Percentiles rank a stretch among this genome's conserved stretches.
Conservation (phyloP, 1,140 invertebrate genomes). For the Stegodyphus mimosarum region DNA sequence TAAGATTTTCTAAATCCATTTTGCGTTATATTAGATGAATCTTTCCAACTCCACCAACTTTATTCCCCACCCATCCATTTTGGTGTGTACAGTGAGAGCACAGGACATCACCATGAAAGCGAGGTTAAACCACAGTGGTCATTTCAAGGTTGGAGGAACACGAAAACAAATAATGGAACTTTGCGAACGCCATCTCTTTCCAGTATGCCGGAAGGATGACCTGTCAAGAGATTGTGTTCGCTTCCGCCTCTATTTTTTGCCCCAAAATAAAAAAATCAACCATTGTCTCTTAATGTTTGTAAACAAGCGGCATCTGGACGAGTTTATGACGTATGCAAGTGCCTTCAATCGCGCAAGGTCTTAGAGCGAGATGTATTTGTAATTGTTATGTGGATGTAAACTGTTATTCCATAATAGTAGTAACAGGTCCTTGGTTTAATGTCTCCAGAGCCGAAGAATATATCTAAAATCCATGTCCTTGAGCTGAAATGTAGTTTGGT, state of each 20-base stretch:
- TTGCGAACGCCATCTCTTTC: not conserved
- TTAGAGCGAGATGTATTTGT: too few species aligned
- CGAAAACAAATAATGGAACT: constrained; percentile 16
- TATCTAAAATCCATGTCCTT: too few species aligned
- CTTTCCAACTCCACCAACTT: not conserved
- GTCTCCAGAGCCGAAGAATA: too few species aligned
- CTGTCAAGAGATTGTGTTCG: constrained; percentile 27
- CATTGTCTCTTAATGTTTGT: constrained; percentile 52
- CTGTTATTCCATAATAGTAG: too few species aligned
- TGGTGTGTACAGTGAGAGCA: not conserved
- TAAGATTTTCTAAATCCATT: too few species aligned
- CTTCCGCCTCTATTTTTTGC: constrained; percentile 33
- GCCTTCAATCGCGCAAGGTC: too few species aligned
- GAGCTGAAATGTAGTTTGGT: too few species aligned
- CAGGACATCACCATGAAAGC: constrained; percentile 21
- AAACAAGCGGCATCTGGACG: constrained; percentile 19
- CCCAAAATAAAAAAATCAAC: constrained; percentile 19
- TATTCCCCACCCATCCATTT: not conserved
- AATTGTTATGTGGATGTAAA: too few species aligned
- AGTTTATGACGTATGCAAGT: too few species aligned
- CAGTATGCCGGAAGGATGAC: constrained; percentile 41
- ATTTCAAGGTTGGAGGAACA: constrained; percentile 51
- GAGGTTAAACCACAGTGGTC: constrained; percentile 17
- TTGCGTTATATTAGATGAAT: not conserved
- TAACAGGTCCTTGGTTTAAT: too few species aligned